phyloP scores from a whole-genome alignment of 2,888 invertebrate species.

The Sminthurinus aureus region DNA sequence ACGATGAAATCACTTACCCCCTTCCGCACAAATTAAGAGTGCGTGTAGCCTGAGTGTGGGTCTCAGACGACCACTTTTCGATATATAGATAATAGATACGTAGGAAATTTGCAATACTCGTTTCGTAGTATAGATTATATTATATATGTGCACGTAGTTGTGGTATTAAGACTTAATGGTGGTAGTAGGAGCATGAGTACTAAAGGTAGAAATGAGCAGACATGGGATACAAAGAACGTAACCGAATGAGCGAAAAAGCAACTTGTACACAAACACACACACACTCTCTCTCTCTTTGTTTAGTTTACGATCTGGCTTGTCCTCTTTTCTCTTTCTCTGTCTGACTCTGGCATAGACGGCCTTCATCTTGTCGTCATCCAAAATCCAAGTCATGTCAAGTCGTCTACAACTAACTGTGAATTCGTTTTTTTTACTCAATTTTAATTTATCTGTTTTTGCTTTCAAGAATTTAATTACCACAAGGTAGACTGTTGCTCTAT shows the following conservation, averaged over 20 bases:
- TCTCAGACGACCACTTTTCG: not conserved
- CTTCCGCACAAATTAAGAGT: slow-evolving; percentile 1
- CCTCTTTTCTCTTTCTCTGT: slow-evolving; percentile 25
- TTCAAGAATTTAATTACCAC: slow-evolving; percentile 20
- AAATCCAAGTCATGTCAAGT: not conserved
- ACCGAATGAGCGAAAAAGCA: slow-evolving; percentile 1
- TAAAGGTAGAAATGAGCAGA: slow-evolving; percentile 3
- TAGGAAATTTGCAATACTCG: no score
- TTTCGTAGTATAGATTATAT: no score
- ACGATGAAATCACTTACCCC: not conserved
- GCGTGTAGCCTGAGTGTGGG: not conserved
- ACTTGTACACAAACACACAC: not conserved
- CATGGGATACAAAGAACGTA: not conserved
- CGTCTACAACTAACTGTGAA: slow-evolving; percentile 33
- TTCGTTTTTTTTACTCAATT: slow-evolving; percentile 17
- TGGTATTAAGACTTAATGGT: not conserved
- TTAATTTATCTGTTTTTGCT: slow-evolving; percentile 30
- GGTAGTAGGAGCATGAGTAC: not conserved
- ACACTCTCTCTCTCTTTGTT: slow-evolving; percentile 3
- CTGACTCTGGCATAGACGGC: slow-evolving; percentile 17
- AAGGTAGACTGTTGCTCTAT: not conserved
- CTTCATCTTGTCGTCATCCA: slow-evolving; percentile 21
- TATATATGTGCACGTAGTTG: not conserved
- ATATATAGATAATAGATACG: no score
- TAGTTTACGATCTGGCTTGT: slow-evolving; percentile 31